Conservation (phyloP, 2,888 invertebrate genomes). For the Oeneis ivallda region DNA sequence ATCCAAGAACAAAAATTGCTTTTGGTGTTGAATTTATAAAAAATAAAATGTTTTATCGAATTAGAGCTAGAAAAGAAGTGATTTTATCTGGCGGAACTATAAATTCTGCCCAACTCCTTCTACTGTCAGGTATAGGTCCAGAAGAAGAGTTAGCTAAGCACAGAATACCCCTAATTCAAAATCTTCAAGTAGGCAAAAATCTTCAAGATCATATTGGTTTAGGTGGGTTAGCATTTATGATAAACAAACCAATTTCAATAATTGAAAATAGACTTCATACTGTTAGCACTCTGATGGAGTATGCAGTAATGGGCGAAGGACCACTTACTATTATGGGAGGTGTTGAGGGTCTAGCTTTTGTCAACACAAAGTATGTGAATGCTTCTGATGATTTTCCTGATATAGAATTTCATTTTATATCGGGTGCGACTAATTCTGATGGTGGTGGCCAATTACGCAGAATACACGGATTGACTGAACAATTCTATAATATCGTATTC, state of each 20-base stretch:
- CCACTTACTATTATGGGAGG: conserved; percentile 94
- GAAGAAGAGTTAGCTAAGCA: conserved; percentile 86
- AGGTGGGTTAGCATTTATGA: conserved; percentile 91
- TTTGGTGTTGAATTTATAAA: conserved; percentile 92
- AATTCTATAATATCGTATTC: conserved; percentile 88
- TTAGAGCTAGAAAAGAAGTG: conserved; percentile 91
- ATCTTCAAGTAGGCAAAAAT: conserved; percentile 91
- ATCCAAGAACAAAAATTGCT: conserved; percentile 87
- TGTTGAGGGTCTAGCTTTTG: conserved; percentile 94
- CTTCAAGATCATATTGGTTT: conserved; percentile 94
- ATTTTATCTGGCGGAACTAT: conserved; percentile 95
- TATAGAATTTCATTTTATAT: conserved; percentile 93
- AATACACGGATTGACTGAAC: conserved; percentile 88
- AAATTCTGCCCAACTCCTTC: conserved; percentile 95
- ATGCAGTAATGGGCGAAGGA: conserved; percentile 91
- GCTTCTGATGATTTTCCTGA: conserved; percentile 91
- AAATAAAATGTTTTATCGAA: conserved; percentile 86
- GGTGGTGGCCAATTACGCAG: conserved; percentile 91
- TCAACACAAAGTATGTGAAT: conserved; percentile 93
- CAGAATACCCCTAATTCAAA: conserved; percentile 89
- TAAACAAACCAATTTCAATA: conserved; percentile 89
- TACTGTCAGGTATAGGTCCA: conserved; percentile 95
- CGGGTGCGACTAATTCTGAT: conserved; percentile 93
- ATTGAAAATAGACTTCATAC: conserved; percentile 90
- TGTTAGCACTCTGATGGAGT: conserved; percentile 89